Evolutionary conservation across 2,113 vertebrate species (phyloP).

Genomic region (Athene cunicularia): DNA sequence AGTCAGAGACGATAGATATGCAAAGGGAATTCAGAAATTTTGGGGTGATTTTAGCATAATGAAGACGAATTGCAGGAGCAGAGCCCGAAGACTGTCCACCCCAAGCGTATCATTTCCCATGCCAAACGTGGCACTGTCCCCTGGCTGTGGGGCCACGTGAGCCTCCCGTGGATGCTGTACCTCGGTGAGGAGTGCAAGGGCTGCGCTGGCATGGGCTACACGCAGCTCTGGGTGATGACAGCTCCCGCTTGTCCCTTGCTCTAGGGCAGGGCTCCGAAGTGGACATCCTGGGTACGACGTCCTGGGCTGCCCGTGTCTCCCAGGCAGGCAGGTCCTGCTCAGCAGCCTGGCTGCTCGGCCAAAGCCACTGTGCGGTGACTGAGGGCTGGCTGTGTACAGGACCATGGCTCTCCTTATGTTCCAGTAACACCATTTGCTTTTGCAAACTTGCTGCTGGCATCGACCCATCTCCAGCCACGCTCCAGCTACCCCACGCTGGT

Average conservation of each 20-base stretch:
- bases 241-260: not conserved
- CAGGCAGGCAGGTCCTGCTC: not conserved
- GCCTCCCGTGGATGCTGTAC: not conserved
- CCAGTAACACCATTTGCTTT: not conserved
- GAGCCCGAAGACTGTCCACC: not conserved
- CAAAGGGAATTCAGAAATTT: not conserved
- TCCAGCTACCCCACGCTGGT: accelerated
- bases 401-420: not conserved
- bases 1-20: not conserved
- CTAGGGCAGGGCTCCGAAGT: not conserved
- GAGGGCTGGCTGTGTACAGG: too few species aligned
- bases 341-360: not conserved
- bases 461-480: not conserved
- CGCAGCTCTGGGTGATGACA: not conserved
- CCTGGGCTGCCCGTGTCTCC: not conserved
- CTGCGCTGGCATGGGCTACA: not conserved
- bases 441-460: not conserved
- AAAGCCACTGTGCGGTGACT: accelerated
- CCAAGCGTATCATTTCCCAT: not conserved
- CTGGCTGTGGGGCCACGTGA: accelerated
- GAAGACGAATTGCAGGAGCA: not conserved
- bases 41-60: not conserved
- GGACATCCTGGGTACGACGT: too few species aligned
- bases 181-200: not conserved
- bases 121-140: accelerated